These are phyloP conservation scores for Oreocharis arfaki DNA, from an alignment of 2,113 vertebrate genomes.

Conservation along the genomic window DNA sequence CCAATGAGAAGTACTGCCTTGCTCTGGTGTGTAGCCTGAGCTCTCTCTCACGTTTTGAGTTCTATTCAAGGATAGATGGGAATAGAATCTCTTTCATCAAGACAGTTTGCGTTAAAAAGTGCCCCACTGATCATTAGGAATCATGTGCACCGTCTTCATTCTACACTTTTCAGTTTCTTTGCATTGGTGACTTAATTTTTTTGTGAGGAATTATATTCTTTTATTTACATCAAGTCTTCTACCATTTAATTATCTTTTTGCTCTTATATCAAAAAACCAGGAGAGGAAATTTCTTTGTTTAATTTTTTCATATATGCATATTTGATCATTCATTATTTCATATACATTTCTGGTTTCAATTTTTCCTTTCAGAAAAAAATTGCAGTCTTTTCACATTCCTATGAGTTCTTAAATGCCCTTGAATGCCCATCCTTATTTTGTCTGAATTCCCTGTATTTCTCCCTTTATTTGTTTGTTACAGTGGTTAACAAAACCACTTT, in stretches of 20 bases:
- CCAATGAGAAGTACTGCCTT: accelerated
- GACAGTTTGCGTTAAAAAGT: neutral
- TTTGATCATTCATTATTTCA: neutral
- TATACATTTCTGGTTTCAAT: neutral
- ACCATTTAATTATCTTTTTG: neutral
- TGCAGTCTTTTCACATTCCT: neutral
- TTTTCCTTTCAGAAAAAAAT: neutral
- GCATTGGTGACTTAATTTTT: neutral
- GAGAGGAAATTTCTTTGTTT: neutral
- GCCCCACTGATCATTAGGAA: neutral
- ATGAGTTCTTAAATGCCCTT: neutral
- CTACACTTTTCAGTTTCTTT: neutral
- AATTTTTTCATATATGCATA: neutral
- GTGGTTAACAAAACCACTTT: neutral
- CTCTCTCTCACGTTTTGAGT: neutral
- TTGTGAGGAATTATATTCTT: neutral
- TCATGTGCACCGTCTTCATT: neutral
- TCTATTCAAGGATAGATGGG: accelerated
- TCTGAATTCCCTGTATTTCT: neutral
- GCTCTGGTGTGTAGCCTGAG: neutral
- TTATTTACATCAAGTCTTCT: neutral
- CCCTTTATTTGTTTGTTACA: neutral
- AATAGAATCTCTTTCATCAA: neutral
- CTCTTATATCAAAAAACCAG: neutral
- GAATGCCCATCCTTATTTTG: neutral